phyloP scores from a whole-genome alignment of 1,140 invertebrate genomes.

The Saccostrea cuccullata region DNA sequence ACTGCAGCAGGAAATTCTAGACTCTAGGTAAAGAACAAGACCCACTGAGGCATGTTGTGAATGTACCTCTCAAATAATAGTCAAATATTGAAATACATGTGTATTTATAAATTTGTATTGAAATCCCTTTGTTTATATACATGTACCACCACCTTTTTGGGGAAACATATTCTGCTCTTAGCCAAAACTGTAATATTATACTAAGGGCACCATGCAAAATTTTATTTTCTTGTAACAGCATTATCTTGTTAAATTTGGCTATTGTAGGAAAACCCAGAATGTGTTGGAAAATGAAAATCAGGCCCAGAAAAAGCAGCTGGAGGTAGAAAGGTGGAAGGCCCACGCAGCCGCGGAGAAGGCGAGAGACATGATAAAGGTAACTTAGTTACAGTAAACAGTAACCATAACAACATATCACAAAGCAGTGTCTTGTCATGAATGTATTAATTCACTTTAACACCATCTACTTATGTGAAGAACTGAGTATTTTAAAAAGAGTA shows the following conservation, averaged over 20 bases:
- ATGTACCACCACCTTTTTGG: too few species aligned
- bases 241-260: slow-evolving; percentile 5
- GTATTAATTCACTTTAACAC: neutral
- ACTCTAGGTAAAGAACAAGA: slow-evolving; percentile 65
- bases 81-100: too few species aligned
- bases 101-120: too few species aligned
- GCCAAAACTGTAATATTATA: too few species aligned
- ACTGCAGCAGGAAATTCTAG: slow-evolving; percentile 69
- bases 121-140: too few species aligned
- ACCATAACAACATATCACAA: neutral
- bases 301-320: slow-evolving; percentile 64
- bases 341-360: slow-evolving; percentile 72
- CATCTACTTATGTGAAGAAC: neutral
- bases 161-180: too few species aligned
- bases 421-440: neutral
- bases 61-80: neutral
- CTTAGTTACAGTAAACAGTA: neutral
- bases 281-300: slow-evolving; percentile 67
- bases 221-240: too few species aligned
- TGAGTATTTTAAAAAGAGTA: neutral
- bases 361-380: slow-evolving; percentile 74
- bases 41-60: neutral
- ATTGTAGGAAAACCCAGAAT: slow-evolving; percentile 67
- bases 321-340: slow-evolving; percentile 67
- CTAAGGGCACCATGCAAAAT: too few species aligned